Percentiles rank a stretch among this genome's conserved stretches.
Conservation (phyloP, 2,888 invertebrate species). For the Dendrolimus houi region DNA sequence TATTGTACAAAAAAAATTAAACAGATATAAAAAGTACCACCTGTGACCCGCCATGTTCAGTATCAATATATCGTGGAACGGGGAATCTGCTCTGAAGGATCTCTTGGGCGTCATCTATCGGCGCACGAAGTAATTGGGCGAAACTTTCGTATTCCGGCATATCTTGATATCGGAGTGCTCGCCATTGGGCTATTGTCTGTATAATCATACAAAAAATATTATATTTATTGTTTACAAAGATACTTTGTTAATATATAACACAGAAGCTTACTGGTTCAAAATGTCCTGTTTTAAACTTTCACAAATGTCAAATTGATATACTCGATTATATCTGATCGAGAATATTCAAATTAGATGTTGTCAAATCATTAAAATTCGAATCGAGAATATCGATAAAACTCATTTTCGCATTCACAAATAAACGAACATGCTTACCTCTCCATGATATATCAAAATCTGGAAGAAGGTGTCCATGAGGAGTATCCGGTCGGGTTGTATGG, state of each 20-base stretch:
- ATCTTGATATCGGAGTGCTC: slow-evolving; percentile 95
- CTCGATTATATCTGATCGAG: no score
- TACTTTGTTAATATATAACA: neutral
- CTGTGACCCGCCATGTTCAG: slow-evolving; percentile 99
- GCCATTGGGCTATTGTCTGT: slow-evolving; percentile 98
- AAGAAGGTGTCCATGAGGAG: slow-evolving; percentile 99
- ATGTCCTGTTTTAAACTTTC: no score
- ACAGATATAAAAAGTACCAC: slow-evolving; percentile 14
- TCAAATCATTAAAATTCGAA: no score
- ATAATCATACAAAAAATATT: neutral
- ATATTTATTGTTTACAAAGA: neutral
- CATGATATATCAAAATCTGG: slow-evolving; percentile 99
- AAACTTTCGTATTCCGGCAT: slow-evolving; percentile 98
- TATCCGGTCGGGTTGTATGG: slow-evolving; percentile 97
- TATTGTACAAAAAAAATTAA: neutral
- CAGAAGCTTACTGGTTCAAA: no score
- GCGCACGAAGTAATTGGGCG: slow-evolving; percentile 95
- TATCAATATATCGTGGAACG: slow-evolving; percentile 98
- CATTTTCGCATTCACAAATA: no score
- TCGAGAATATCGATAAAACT: no score
- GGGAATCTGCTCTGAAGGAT: slow-evolving; percentile 97
- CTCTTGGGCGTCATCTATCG: slow-evolving; percentile 97
- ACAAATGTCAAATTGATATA: no score
- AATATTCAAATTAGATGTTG: no score
- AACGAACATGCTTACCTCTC: slow-evolving; percentile 81